Evolutionary conservation across 2,113 vertebrate species (phyloP), one percentile per base, ranked within the genome.

Genomic region (Ciconia maguari): DNA sequence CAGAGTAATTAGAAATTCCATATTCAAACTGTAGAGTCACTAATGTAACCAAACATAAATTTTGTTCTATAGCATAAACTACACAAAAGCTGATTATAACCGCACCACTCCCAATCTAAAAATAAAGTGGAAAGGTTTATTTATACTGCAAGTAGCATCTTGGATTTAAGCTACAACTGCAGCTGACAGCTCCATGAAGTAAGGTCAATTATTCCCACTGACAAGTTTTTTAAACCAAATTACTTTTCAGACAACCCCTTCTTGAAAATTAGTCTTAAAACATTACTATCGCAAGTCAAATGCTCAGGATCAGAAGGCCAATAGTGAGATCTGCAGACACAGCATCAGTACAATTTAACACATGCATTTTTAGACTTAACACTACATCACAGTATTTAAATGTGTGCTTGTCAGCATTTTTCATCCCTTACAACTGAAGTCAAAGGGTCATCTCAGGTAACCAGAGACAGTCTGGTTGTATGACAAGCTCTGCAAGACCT

Each of bases 41-140:
- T 93, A 81, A 92, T 4, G 7, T 80, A 96, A 94, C 82, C 74
- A 82, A 93, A 92, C 52, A 58, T 46, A 90, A 91, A 68, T 88
- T 88, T 49, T 93, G 51, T 90, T 94, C 92, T 48, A 74, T 69
- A 66, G 72, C 29, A 83, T 54, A 90, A 96, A 82, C 93, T 90
- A 96, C 95, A 96, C 93, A 81, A 93, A 95, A 97, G 91, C 89
- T 94, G 93, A 87, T 90, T 93, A 76, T 75, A 96, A 94, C 83
- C 82, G 74, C 87, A 90, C 90, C 92, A 90, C 93, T 96, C 94
- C 92, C 74, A 70, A 54, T 60, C 84, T 94, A 97, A 97, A 97
- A 97, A 97, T 96, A 97, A 97, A 96, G 92, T 74, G 75, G 71
- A 83, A 91, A 95, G 38, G 38, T 87, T 96, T 97, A 97, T 96